phyloP scores from a whole-genome alignment of 1,140 invertebrate genomes.

The Druon quercuslanigerum region DNA sequence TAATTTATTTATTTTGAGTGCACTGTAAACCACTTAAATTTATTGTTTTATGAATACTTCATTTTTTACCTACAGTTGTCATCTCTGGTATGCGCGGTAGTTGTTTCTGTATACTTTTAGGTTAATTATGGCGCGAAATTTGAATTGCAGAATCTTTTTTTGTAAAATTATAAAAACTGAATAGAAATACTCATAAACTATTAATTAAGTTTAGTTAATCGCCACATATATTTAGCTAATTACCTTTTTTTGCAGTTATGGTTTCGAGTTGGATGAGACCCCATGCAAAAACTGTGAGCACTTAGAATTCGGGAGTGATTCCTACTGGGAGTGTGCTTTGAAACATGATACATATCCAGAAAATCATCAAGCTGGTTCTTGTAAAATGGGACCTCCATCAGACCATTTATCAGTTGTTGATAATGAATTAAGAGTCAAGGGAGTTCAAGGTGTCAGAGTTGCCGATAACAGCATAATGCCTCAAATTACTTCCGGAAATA shows the following conservation, averaged over 20 bases:
- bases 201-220: too few species aligned
- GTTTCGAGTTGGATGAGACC: conserved; percentile 82
- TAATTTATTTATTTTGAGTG: too few species aligned
- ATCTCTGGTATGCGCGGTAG: too few species aligned
- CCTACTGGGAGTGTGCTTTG: conserved; percentile 78
- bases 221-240: too few species aligned
- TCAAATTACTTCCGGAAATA: conserved; percentile 84
- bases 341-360: conserved; percentile 72
- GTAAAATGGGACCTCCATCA: conserved; percentile 76
- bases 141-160: too few species aligned
- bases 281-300: conserved; percentile 83
- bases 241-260: conserved; percentile 72
- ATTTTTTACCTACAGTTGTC: too few species aligned
- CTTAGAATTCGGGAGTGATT: conserved; percentile 72
- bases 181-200: too few species aligned
- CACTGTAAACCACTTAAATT: too few species aligned
- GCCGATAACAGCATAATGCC: conserved; percentile 90
- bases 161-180: too few species aligned
- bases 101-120: too few species aligned
- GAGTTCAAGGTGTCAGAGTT: conserved; percentile 82
- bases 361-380: conserved; percentile 78
- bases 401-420: conserved; percentile 75
- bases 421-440: conserved; percentile 75
- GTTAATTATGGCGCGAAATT: too few species aligned
- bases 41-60: too few species aligned